These are phyloP conservation scores for Zaprionus lineosus DNA, from an alignment of 2,888 invertebrate species.

Conservation along the genomic window DNA sequence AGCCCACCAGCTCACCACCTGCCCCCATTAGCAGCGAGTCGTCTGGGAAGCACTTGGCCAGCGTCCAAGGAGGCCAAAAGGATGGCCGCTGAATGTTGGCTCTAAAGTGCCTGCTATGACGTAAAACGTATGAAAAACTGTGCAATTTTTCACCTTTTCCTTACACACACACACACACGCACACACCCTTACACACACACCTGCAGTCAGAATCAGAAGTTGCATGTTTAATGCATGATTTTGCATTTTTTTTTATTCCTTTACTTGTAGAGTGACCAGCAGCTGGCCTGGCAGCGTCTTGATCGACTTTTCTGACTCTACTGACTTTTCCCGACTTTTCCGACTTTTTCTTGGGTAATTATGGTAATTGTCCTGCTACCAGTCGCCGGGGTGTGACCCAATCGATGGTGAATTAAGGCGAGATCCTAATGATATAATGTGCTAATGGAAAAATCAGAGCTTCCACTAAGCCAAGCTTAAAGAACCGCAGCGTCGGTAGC, in stretches of 20 bases:
- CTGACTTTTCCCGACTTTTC: conserved; percentile 41
- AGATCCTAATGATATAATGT: conserved; percentile 13
- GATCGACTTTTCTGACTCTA: conserved; percentile 43
- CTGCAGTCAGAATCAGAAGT: conserved; percentile 19
- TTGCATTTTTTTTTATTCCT: conserved; percentile 37
- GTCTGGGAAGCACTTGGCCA: conserved; percentile 39
- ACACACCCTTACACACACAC: not conserved
- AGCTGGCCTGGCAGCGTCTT: conserved; percentile 22
- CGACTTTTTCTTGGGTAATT: conserved; percentile 47
- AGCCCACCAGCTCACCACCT: not conserved
- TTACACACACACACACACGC: conserved; percentile 1
- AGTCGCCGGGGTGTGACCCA: conserved; percentile 29
- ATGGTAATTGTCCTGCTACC: conserved; percentile 60
- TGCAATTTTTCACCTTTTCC: conserved; percentile 22
- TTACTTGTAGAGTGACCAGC: conserved; percentile 29
- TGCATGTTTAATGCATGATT: conserved; percentile 62
- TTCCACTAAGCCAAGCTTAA: too few relatives aligned
- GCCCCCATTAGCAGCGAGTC: not conserved
- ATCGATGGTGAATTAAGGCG: conserved; percentile 29
- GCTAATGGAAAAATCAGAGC: conserved; percentile 36
- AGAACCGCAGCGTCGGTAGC: too few relatives aligned
- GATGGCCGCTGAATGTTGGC: conserved; percentile 28
- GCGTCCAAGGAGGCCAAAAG: conserved; percentile 49
- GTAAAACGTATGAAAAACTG: conserved; percentile 59
- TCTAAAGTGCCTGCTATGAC: conserved; percentile 49